Conservation (phyloP, 2,113 vertebrate species). For the Peromyscus leucopus region DNA sequence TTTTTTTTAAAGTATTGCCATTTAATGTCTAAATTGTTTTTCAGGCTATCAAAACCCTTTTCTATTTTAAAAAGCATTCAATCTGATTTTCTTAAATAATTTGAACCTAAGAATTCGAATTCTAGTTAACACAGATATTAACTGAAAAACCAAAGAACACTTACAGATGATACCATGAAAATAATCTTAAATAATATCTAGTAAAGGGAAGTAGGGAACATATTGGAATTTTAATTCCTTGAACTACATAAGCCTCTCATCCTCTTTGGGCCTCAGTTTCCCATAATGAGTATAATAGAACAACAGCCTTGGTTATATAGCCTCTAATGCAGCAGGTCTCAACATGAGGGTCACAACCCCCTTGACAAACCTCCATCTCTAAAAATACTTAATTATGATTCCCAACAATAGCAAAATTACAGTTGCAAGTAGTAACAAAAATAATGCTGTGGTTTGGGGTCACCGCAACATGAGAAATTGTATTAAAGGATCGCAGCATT, state of each 20-base stretch:
- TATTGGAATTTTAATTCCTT: constrained; percentile 40
- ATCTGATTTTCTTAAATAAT: constrained; percentile 46
- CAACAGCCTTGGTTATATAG: background rate
- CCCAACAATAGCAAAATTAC: background rate
- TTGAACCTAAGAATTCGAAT: constrained; percentile 45
- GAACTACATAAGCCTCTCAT: background rate
- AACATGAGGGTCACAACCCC: background rate
- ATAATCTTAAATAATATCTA: background rate
- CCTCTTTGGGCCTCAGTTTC: background rate
- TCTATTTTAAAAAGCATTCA: constrained; percentile 29
- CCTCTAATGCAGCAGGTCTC: background rate
- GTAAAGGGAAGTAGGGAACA: background rate
- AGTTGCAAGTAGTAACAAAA: background rate
- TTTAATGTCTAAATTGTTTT: constrained; percentile 7
- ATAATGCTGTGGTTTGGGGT: background rate
- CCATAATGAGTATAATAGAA: background rate
- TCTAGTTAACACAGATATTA: constrained; percentile 10
- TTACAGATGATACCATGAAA: background rate
- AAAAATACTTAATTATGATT: background rate
- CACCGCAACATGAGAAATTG: background rate
- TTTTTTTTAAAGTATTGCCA: background rate
- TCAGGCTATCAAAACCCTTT: background rate
- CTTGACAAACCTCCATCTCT: background rate
- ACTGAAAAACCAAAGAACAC: constrained; percentile 46
- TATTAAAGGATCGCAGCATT: background rate